Evolutionary conservation across 2,113 vertebrate genomes (phyloP).

Genomic region (Pseudonaja textilis): DNA sequence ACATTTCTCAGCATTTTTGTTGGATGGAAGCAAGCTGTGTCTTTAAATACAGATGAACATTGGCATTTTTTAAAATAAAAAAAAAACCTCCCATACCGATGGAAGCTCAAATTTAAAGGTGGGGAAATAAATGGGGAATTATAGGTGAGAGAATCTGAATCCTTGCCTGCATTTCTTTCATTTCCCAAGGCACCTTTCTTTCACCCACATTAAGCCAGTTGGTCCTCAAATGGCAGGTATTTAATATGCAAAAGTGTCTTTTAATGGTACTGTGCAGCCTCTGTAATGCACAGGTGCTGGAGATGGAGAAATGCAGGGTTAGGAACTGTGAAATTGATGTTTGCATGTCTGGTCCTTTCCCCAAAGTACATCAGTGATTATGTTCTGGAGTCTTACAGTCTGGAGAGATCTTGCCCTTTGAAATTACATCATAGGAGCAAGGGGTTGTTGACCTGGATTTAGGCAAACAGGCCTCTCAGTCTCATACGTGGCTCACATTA

Average conservation of each 20-base stretch:
- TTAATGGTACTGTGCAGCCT: neutral
- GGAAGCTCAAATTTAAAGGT: neutral
- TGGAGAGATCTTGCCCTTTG: neutral
- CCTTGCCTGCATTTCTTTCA: neutral
- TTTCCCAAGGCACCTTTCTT: neutral
- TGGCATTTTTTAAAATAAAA: neutral
- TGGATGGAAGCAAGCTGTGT: neutral
- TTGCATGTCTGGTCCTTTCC: neutral
- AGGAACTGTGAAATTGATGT: neutral
- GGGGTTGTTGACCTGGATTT: neutral
- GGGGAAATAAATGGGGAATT: neutral
- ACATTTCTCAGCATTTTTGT: neutral
- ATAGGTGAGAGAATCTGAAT: neutral
- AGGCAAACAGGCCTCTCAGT: neutral
- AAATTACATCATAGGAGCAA: neutral
- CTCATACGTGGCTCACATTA: neutral
- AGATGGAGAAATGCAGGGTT: neutral
- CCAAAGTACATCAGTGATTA: neutral
- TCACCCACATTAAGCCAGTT: neutral
- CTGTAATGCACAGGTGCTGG: neutral
- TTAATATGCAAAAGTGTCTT: slow-evolving; percentile 1
- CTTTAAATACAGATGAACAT: neutral
- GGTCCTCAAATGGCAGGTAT: neutral
- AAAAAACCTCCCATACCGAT: neutral
- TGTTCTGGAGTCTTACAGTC: neutral